phyloP scores from a whole-genome alignment of 1,140 invertebrate genomes.

The Parapsyche elsis region DNA sequence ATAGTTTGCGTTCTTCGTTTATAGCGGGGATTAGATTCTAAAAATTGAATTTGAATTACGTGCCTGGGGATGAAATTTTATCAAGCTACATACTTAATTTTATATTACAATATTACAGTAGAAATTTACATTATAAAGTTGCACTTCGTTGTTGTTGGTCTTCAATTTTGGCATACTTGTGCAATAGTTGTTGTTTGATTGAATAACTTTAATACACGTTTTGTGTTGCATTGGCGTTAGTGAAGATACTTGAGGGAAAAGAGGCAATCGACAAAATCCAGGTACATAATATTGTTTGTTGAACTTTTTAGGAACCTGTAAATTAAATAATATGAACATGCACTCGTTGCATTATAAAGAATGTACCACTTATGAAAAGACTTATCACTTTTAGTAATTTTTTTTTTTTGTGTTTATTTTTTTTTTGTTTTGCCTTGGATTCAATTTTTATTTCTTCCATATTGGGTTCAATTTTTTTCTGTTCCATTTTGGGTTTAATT shows the following conservation, averaged over 20 bases:
- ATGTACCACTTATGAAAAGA: no score
- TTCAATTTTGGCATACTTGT: constrained; percentile 33
- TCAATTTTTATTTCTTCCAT: no score
- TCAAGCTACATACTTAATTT: background rate
- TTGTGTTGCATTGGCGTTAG: constrained; percentile 39
- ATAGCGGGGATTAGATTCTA: constrained; percentile 44
- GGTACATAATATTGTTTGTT: constrained; percentile 17
- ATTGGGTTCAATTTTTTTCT: no score
- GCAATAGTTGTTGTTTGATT: constrained; percentile 36
- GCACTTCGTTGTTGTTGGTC: constrained; percentile 27
- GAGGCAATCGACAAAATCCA: constrained; percentile 15
- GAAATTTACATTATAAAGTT: constrained; percentile 38
- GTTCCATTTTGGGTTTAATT: no score
- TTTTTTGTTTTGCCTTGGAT: no score
- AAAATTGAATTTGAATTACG: background rate
- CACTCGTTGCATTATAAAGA: background rate
- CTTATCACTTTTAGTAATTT: no score
- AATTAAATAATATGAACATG: background rate
- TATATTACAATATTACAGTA: background rate
- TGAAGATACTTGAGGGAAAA: constrained; percentile 41
- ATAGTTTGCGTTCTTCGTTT: constrained; percentile 44
- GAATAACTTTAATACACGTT: constrained; percentile 40
- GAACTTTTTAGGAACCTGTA: background rate
- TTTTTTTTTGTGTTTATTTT: no score
- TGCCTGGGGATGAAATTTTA: background rate